Base-by-base conservation (phyloP, 2,797 vertebrate genomes). In the Alca torda region DNA sequence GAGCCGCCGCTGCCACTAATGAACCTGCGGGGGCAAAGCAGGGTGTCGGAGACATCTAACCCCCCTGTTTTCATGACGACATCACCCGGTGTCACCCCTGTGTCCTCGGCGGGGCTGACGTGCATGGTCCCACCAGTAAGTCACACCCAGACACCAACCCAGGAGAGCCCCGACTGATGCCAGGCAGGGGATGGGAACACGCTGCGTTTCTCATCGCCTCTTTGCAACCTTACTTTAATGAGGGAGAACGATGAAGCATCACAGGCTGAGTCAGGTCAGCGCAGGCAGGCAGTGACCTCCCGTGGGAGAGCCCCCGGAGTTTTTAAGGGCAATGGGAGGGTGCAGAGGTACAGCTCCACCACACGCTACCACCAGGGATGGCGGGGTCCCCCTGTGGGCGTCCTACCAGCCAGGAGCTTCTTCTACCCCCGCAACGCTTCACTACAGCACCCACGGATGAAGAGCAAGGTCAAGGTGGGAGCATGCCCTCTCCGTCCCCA, bases 51-150 rank as follows among this genome's bases (percentile, higher is more conserved):
- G 65, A 84, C 57, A 60, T 37, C 69, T 12, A 28, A 76, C 16
- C 6, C 50, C 89, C 53, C 16, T 12, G 23, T 24, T 25, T 82
- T 61, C 3, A 0, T 33, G 64, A 25, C 1, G 1, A 8, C 3
- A 1, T 51, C 81, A 54, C 18, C 11, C 3, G 0, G 0, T 57
- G 60, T 54, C 78, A 69, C 16, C n/a, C 54, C 45, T 2, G 2
- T 10, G 13, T 68, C 64, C 72, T 54, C 24, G 0, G 3, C 4
- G 4, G n/a, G 33, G 25, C 24, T 8, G 13, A 61, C 2, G 7
- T 10, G 1, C 1, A 3, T 0, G 2, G 35, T 72, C n/a, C 24
- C 6, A 6, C 12, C 1, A 0, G 23, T 9, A 50, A 80, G n/a
- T 43, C 50, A n/a, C 35, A 35, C 6, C 33, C 60, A 10, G 60